Evolutionary conservation across 1,140 invertebrate genomes (phyloP).

Genomic region (Cyclargus thomasi): DNA sequence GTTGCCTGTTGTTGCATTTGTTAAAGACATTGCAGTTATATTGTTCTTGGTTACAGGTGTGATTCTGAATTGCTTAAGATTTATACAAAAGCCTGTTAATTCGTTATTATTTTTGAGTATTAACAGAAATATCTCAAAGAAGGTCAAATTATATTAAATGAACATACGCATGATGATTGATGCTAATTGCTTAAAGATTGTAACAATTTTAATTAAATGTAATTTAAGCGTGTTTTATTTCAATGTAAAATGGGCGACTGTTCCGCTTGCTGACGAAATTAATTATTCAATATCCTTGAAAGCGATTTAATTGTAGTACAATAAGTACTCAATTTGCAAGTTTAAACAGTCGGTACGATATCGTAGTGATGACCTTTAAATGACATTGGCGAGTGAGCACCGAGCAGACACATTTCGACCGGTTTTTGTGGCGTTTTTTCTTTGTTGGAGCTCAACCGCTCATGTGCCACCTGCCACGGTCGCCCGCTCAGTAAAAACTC

Average conservation of each 20-base stretch:
- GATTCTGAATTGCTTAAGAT: too few relatives aligned
- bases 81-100: too few relatives aligned
- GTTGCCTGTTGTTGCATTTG: constrained; percentile 21
- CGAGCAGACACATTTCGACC: constrained; percentile 35
- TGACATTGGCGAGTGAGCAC: constrained; percentile 50
- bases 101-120: too few relatives aligned
- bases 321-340: constrained; percentile 13
- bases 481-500: constrained; percentile 68
- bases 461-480: constrained; percentile 68
- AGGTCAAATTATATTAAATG: too few relatives aligned
- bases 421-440: constrained; percentile 61
- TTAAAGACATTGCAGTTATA: neutral
- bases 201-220: neutral
- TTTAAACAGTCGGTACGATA: constrained; percentile 14
- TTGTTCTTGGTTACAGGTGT: too few relatives aligned
- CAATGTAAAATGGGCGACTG: neutral
- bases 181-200: neutral
- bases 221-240: neutral
- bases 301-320: constrained; percentile 12
- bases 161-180: neutral
- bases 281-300: constrained; percentile 12
- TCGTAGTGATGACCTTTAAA: constrained; percentile 51
- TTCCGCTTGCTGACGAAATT: constrained; percentile 5
- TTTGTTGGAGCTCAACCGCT: constrained; percentile 56
- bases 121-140: too few relatives aligned